These are phyloP conservation scores for Lithobates sylvaticus DNA, from an alignment of 2,797 vertebrate genomes.

Conservation along the genomic window DNA sequence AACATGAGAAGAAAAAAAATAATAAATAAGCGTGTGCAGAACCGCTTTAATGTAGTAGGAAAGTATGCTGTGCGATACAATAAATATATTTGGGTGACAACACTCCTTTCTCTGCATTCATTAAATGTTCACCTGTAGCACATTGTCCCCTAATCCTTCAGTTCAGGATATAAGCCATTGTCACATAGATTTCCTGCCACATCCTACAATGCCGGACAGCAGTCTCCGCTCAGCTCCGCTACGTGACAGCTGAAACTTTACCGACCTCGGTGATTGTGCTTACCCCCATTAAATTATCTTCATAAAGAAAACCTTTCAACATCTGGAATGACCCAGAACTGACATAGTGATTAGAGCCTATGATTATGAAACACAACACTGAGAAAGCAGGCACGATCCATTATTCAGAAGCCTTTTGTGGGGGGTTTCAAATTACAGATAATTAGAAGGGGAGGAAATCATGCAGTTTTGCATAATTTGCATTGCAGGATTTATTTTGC, in stretches of 20 bases:
- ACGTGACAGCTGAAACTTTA: neutral
- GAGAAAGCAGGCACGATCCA: neutral
- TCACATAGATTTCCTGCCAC: constrained; percentile 55
- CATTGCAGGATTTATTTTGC: neutral
- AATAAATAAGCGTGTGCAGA: too few species aligned
- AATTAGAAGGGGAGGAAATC: neutral
- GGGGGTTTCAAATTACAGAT: neutral
- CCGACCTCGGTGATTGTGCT: constrained; percentile 12
- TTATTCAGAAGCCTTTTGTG: neutral
- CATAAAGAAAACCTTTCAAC: constrained; percentile 43
- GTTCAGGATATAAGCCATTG: constrained; percentile 50
- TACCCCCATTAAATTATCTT: constrained; percentile 14
- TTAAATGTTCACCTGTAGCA: constrained; percentile 35
- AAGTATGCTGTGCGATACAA: too few species aligned
- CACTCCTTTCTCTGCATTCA: too few species aligned
- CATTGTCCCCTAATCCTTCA: neutral
- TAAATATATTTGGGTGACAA: too few species aligned
- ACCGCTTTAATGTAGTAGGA: too few species aligned
- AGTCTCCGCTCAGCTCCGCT: constrained; percentile 12
- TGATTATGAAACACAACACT: constrained; percentile 9
- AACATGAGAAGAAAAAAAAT: too few species aligned
- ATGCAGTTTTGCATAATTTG: neutral
- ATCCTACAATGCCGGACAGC: constrained; percentile 40
- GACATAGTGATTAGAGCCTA: constrained; percentile 19
- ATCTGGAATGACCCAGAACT: constrained; percentile 49